Base-by-base conservation (phyloP, 2,113 vertebrate species). In the Myrmophylax atrothorax region DNA sequence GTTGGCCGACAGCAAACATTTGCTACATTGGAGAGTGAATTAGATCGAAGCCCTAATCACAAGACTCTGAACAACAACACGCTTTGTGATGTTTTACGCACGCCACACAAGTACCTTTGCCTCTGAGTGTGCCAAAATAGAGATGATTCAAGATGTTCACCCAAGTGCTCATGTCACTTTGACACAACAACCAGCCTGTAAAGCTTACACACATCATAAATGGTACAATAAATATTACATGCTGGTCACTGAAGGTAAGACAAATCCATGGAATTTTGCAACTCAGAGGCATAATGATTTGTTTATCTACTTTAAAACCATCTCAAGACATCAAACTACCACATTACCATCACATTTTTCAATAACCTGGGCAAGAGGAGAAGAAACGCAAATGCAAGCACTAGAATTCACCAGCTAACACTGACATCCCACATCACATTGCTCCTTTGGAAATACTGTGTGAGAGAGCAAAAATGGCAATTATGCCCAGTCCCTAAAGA, bases 291-390 rank as follows among this genome's bases (percentile, higher is more conserved):
- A 94, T n/a, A 81, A 72, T 13, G 19, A 33, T 86, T 89, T 82
- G 82, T 79, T 91, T 88, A 89, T 79, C 73, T 94, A 95, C 52
- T 96, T 95, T 38, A 88, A 83, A 93, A 95, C 89, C 93, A 93
- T 47, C 79, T 92, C 79, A 94, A 92, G 83, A 97, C 93, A 92
- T 37, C 4, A 2, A 96, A 89, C 87, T 93, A 96, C 59, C 91
- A 95, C 86, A 74, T 66, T 84, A 96, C 86, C 93, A 84, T 55
- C 92, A 96, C 92, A 84, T 63, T 93, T 90, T 84, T 94, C 86
- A 94, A 58, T 62, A 88, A 79, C 81, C 62, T 42, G 83, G 85
- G 66, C n/a, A 75, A 94, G 82, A 90, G 81, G 89, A 91, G 68
- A 67, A 96, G 81, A 74, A 94, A 81, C 0, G 7, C 28, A 95